Base-by-base conservation (phyloP, 2,888 invertebrate species). In the Xestia ashworthii region DNA sequence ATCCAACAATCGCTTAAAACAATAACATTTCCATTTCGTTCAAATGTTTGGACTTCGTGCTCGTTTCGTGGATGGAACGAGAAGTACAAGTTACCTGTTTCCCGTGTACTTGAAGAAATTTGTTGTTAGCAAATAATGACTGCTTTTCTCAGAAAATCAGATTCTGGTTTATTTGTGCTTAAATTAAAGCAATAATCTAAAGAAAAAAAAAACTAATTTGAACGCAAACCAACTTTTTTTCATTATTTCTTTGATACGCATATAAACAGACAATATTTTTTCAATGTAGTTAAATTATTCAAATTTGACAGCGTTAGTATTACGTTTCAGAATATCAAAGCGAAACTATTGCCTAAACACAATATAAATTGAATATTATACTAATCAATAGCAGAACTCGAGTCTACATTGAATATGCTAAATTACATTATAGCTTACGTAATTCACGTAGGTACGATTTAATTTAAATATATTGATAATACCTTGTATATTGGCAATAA, bases 1-100 rank as follows among this genome's bases (percentile, higher is more conserved):
- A 81, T 81, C 68, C 81, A 71, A 72, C 71, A 81, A 85, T 76
- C 76, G 80, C 71, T 71, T 80, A 86, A 82, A 79, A 87, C 82
- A 86, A 86, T 86, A 86, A 86, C 80, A 86, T 84, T 87, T 84
- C 85, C 80, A 87, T 86, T 80, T 78, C 80, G 75, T 76, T 78
- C 76, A 79, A 84, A 80, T 78, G 80, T 80, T 82, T 76, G 70
- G 62, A 72, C 53, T 80, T 73, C 60, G 71, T 74, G 75, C 62
- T 84, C 58, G 62, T 70, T 71, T 76, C 69, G 73, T 75, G 80
- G 69, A 80, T 53, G 22, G 71, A 82, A 67, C 72, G 53, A 71
- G 62, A 71, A 78, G 14, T 67, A 64, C 60, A 48, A 67, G 55
- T 71, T 71, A 76, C 64, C 64, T 71, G 62, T 44, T 69, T 22